Evolutionary conservation across 2,113 vertebrate genomes (phyloP), one percentile per base, ranked within the genome.

Genomic region (Ifrita kowaldi): DNA sequence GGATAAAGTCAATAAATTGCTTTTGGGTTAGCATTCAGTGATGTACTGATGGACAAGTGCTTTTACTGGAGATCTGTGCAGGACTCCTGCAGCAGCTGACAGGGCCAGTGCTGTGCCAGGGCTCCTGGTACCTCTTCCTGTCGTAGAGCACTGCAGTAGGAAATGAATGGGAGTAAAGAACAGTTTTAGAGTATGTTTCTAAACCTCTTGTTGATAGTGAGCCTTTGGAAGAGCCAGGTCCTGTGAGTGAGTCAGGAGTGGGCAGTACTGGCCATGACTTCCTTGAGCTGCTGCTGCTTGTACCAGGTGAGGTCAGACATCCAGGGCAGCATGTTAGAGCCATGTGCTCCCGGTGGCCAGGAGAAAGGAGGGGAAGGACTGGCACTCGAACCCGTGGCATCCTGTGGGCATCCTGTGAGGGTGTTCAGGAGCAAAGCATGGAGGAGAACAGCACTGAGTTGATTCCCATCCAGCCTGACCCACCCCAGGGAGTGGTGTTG

Each of bases 21-120:
- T 42, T 59, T 68, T 1, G 6, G 22, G 9, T 63, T 70, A 39
- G 23, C 22, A 3, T 79, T 78, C 30, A 71, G 53, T 1, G 1
- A 4, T 4, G 28, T 32, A 3, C 8, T 0, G 8, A 18, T 0
- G 7, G 65, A 18, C 18, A 50, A 28, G 23, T 33, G 65, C 23
- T 75, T 42, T 67, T 42, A 10, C 33, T 55, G 70, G 33, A 60
- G 41, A 10, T 27, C 18, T 32, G 32, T 35, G 41, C 56, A 37
- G 69, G 42, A 41, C 23, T 59, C 16, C n/a, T 81, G 73, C 64
- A 60, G 30, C 47, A 57, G 37, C 32, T 59, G n/a, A 13, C 21
- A 10, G 35, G 49, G 22, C 7, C 21, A 18, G 26, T 11, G 35
- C 30, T 46, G 56, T 37, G 63, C 71, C 47, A 39, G 73, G 28